Conservation (phyloP, 2,888 invertebrate species). For the Aleiodes alternator region DNA sequence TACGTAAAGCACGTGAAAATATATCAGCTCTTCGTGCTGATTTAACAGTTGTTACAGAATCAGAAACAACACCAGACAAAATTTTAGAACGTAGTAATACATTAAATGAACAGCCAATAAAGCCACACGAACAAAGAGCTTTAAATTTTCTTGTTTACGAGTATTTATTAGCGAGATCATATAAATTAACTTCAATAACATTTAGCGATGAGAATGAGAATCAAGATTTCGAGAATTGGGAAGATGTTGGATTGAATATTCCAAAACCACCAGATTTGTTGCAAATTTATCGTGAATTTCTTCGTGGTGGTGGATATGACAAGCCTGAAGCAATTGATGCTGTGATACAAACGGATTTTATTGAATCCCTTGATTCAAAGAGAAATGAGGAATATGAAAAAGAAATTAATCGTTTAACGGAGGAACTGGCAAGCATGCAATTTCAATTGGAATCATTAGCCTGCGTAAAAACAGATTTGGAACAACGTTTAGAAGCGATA, state of each 20-base stretch:
- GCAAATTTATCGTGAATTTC: constrained; percentile 80
- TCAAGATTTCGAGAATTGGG: constrained; percentile 95
- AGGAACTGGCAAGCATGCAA: constrained; percentile 75
- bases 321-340: constrained; percentile 77
- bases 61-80: constrained; percentile 77
- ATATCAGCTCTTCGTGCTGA: constrained; percentile 88
- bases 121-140: constrained; percentile 89
- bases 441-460: constrained; percentile 78
- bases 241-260: constrained; percentile 92
- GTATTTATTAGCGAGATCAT: constrained; percentile 86
- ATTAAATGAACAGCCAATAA: constrained; percentile 77
- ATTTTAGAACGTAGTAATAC: constrained; percentile 71
- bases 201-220: constrained; percentile 94
- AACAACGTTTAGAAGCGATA: constrained; percentile 71
- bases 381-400: constrained; percentile 54
- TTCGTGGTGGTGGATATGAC: constrained; percentile 75
- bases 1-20: constrained; percentile 90
- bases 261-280: constrained; percentile 87
- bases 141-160: constrained; percentile 92
- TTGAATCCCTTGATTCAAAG: constrained; percentile 47
- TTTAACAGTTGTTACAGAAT: constrained; percentile 85
- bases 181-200: constrained; percentile 91
- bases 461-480: constrained; percentile 79
- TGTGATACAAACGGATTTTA: constrained; percentile 66
- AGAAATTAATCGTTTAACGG: background rate